phyloP scores from a whole-genome alignment of 2,888 invertebrate species.

The Apodemia zela region DNA sequence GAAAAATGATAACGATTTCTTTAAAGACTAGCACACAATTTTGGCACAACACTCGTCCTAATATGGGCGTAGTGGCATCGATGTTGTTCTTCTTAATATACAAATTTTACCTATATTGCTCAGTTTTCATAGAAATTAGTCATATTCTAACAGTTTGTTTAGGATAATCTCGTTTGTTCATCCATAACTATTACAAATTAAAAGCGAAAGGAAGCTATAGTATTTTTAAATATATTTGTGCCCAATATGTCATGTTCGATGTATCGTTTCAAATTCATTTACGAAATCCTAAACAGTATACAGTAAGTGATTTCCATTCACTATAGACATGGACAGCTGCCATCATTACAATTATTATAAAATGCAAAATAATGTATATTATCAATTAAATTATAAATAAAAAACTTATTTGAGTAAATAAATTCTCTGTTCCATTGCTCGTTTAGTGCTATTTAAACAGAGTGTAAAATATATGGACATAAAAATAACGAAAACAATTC shows the following conservation, averaged over 20 bases:
- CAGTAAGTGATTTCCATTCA: conserved; percentile 60
- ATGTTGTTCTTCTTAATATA: conserved; percentile 69
- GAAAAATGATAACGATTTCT: conserved; percentile 73
- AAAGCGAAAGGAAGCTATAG: conserved; percentile 63
- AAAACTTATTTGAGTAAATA: conserved; percentile 79
- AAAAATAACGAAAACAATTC: conserved; percentile 31
- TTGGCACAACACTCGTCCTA: conserved; percentile 71
- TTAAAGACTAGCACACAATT: conserved; percentile 79
- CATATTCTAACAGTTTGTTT: conserved; percentile 29
- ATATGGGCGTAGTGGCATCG: conserved; percentile 63
- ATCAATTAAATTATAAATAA: conserved; percentile 71
- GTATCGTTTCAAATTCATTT: conserved; percentile 71
- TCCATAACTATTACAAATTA: conserved; percentile 48
- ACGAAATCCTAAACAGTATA: conserved; percentile 66
- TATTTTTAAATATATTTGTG: conserved; percentile 70
- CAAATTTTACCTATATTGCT: conserved; percentile 49
- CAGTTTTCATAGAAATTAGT: conserved; percentile 42
- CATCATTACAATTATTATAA: conserved; percentile 73
- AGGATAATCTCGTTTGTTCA: conserved; percentile 50
- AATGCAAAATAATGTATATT: conserved; percentile 77
- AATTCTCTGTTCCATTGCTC: conserved; percentile 80
- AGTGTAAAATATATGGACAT: conserved; percentile 66
- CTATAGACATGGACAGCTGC: conserved; percentile 73
- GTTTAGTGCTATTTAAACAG: conserved; percentile 69
- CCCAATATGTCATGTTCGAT: conserved; percentile 80